Percentiles rank a stretch among this genome's conserved stretches.
These are phyloP conservation scores for Zapornia atra DNA, from an alignment of 2,113 vertebrate species.

Conservation along the genomic window DNA sequence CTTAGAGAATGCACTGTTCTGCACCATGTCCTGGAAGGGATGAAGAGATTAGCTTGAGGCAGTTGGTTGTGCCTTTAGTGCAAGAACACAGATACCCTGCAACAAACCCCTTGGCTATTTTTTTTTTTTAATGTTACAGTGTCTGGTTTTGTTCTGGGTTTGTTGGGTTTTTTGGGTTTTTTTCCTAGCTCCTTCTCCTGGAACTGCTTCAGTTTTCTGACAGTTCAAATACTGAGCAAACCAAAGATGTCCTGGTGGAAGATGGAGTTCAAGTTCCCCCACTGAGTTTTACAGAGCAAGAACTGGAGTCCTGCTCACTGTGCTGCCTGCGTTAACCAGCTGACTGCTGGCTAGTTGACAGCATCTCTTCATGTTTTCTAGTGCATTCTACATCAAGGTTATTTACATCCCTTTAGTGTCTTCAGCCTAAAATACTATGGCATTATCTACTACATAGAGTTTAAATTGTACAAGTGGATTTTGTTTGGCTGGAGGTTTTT, in stretches of 20 bases:
- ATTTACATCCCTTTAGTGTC: not conserved
- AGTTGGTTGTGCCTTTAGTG: not conserved
- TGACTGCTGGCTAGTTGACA: not conserved
- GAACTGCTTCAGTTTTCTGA: not conserved
- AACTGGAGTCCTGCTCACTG: not conserved
- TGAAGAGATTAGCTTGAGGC: not conserved
- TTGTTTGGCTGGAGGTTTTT: not conserved
- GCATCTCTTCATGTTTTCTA: not conserved
- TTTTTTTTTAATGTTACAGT: not conserved
- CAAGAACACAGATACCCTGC: not conserved
- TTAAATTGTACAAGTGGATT: not conserved
- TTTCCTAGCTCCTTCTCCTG: not conserved
- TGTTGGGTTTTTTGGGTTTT: not conserved
- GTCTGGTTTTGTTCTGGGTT: not conserved
- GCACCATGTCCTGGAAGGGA: not conserved
- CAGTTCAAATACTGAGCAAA: not conserved
- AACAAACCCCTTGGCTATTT: not conserved
- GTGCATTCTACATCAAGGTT: not conserved
- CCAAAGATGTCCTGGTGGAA: not conserved
- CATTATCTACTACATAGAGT: not conserved
- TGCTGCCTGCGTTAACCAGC: not conserved
- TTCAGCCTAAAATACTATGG: not conserved
- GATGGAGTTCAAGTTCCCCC: not conserved
- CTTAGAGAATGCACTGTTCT: not conserved
- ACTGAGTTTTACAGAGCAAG: not conserved